phyloP scores from a whole-genome alignment of 1,140 invertebrate genomes.

The Pseudomyrmex pallidus region DNA sequence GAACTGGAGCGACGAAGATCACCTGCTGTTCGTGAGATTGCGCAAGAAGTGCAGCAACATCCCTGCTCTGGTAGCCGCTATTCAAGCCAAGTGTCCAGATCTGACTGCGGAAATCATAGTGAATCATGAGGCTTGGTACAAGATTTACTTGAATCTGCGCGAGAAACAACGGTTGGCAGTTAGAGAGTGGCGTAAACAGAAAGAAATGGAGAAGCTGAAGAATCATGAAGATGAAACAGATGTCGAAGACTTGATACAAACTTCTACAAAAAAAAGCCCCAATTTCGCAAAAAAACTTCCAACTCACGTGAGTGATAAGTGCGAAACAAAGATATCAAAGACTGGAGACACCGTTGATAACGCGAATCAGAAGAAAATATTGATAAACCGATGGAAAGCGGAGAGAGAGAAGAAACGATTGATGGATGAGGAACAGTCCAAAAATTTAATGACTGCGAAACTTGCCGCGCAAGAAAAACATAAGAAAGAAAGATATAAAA shows the following conservation, averaged over 20 bases:
- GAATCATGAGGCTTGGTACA: conserved; percentile 84
- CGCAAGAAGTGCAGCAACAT: conserved; percentile 77
- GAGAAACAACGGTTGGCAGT: conserved; percentile 77
- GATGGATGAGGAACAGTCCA: conserved; percentile 73
- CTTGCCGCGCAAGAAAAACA: conserved; percentile 65
- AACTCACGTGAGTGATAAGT: not conserved
- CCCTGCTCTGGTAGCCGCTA: conserved; percentile 73
- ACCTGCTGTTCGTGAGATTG: conserved; percentile 79
- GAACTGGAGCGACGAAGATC: conserved; percentile 81
- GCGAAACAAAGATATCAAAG: not conserved
- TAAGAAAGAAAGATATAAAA: conserved; percentile 54
- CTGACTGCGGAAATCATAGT: conserved; percentile 78
- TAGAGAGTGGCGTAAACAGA: conserved; percentile 77
- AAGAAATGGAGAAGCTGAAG: conserved; percentile 61
- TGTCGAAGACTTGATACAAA: conserved; percentile 16
- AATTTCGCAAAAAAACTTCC: not conserved
- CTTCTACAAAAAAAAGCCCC: not conserved
- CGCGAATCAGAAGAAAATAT: conserved; percentile 71
- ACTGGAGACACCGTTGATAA: not conserved
- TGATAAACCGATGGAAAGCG: conserved; percentile 78
- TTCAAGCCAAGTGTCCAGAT: conserved; percentile 81
- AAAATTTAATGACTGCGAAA: conserved; percentile 59
- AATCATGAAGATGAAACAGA: not conserved
- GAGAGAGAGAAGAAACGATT: conserved; percentile 74
- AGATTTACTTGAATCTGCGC: conserved; percentile 77